Evolutionary conservation across 2,797 vertebrate species (phyloP), one percentile per base, ranked within the genome.

Genomic region (Florisuga fusca): DNA sequence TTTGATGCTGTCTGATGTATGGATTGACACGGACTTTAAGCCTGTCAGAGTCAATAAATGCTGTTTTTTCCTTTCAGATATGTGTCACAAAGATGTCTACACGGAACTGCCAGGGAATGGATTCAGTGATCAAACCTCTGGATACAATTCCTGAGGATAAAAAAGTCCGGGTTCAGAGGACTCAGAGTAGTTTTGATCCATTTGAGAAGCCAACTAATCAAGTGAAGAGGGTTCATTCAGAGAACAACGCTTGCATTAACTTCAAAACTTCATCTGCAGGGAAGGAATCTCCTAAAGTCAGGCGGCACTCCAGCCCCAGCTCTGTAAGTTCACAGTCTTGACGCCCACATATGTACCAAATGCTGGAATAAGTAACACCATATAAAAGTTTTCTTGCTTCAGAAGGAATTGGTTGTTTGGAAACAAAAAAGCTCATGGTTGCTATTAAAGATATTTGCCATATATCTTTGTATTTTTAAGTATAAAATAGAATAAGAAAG

Each of bases 51-150:
- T 84, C 55, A 78, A 66, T 22, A 45, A 84, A 63, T 83, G 19
- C 89, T 87, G 48, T 63, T 94, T 93, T 90, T 75, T 84, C 78
- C 71, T 92, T 92, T 95, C 97, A 99, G 99, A 99, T 99, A 99
- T 99, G 99, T 98, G 99, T 99, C 98, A 98, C 99, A 97, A 99
- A 99, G 99, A 99, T 99, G 99, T 99, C 99, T 97, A 99, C 99
- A 98, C 99, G 98, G 97, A 99, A 99, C 98, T 99, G 98, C 98
- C 99, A 99, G 98, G 99, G 99, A 98, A 98, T 98, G 94, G 99
- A 99, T 98, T 99, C 99, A 79, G 98, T 99, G 98, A 99, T 99
- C 98, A 99, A 99, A 97, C 98, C 98, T 96, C 98, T 99, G 98
- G 99, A 99, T 97, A 99, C 98, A 98, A 99, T 99, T 98, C 99